Conservation (phyloP, 2,113 vertebrate species). For the Stegostoma tigrinum region DNA sequence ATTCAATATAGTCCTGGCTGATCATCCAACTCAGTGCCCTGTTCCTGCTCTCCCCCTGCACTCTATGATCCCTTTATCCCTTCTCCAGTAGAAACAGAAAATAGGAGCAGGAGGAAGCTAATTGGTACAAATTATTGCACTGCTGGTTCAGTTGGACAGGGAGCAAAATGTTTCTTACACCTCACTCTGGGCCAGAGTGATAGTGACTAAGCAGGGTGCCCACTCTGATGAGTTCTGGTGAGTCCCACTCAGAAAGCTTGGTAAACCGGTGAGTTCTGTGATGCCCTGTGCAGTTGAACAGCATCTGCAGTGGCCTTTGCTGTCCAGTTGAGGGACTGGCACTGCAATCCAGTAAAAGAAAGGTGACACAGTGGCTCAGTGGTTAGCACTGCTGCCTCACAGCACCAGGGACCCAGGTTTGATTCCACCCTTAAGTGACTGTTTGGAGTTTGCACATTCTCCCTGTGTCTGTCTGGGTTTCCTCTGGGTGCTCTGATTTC, state of each 20-base stretch:
- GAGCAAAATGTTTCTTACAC: neutral
- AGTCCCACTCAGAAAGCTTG: neutral
- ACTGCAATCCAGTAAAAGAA: neutral
- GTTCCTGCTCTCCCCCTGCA: no score
- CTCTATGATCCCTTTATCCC: no score
- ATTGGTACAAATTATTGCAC: neutral
- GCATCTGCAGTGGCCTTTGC: neutral
- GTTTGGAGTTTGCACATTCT: no score
- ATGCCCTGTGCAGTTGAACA: neutral
- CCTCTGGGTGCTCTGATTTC: no score
- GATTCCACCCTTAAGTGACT: no score
- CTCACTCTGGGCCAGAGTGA: neutral
- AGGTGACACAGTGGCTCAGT: no score
- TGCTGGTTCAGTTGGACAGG: neutral
- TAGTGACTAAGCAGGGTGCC: neutral
- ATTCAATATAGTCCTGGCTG: no score
- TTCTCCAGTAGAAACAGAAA: no score
- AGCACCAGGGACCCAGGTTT: no score
- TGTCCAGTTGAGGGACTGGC: neutral
- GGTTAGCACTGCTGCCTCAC: no score
- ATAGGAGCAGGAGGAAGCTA: neutral
- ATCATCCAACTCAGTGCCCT: no score
- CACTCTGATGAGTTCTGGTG: neutral
- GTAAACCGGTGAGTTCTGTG: neutral
- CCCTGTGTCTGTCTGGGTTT: no score